Base-by-base conservation (phyloP, 2,888 invertebrate genomes). In the Elegia similella region DNA sequence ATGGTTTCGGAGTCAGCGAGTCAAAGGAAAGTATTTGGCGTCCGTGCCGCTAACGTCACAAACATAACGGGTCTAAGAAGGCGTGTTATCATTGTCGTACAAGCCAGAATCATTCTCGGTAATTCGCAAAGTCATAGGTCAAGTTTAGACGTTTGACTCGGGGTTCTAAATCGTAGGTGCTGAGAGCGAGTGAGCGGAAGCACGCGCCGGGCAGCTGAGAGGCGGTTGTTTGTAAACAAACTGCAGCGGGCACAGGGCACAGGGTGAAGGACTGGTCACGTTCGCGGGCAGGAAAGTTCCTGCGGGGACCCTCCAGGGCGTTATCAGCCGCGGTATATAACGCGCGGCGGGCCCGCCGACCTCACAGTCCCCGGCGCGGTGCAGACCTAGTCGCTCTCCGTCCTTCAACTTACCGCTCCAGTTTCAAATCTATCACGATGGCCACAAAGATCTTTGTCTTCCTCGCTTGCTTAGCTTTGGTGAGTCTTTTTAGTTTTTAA, bases 401-500 rank as follows among this genome's bases (percentile, higher is more conserved):
- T 44, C 42, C 57, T 34, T 55, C 55, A 56, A 58, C 46, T 62
- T 32, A 48, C 58, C 54, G 54, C 50, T 50, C 52, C 46, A 57
- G 30, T 10, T 15, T 15, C 48, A 34, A 32, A 30, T 61, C 55
- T 55, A 23, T 5, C 69, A 74, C 66, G 60, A 88, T 86, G 84
- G 75, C 78, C 64, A 72, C 70, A 71, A 85, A 82, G 69, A 70
- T 83, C 64, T 54, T 83, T 64, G 62, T 84, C n/a, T 61, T 86
- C 55, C 60, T 84, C 67, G 84, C 82, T 69, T 83, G 81, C 76
- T 58, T 88, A 70, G 88, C 86, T 46, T 64, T 88, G 72, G 89
- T 89, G 69, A 86, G 88, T 85, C 62, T 29, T 6, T 10, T 23
- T 15, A 30, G 7, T 34, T 42, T 6, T n/a, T 10, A 10, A 34